These are phyloP conservation scores for Melanerpes formicivorus DNA, from an alignment of 2,113 vertebrate genomes.

Conservation along the genomic window DNA sequence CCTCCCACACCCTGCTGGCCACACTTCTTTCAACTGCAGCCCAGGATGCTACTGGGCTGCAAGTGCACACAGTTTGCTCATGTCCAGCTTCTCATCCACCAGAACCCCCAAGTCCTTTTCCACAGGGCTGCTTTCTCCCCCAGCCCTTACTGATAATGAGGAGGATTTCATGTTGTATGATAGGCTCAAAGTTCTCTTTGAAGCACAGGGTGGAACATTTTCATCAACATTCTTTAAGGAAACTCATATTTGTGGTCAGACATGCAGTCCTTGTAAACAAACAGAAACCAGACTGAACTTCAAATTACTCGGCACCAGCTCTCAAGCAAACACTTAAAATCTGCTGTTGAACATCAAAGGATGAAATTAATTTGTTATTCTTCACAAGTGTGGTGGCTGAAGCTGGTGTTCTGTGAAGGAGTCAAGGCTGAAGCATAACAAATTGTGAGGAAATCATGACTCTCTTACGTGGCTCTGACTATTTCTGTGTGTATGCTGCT, in stretches of 20 bases:
- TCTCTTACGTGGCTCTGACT: not conserved
- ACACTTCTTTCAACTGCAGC: too few species aligned
- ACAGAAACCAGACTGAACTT: not conserved
- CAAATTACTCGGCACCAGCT: not conserved
- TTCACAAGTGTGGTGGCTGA: not conserved
- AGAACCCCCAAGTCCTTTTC: too few species aligned
- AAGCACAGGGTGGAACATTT: not conserved
- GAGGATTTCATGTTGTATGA: not conserved
- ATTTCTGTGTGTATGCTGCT: not conserved
- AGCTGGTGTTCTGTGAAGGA: conserved; percentile 12
- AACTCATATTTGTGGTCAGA: not conserved
- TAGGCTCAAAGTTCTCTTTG: not conserved
- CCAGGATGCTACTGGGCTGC: too few species aligned
- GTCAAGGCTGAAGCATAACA: not conserved
- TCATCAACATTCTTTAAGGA: not conserved
- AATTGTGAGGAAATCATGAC: conserved; percentile 18
- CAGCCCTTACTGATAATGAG: too few species aligned
- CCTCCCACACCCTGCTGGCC: too few species aligned
- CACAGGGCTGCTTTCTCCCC: too few species aligned
- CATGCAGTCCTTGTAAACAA: not conserved
- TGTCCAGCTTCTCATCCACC: too few species aligned
- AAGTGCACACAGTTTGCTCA: too few species aligned
- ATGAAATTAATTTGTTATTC: not conserved
- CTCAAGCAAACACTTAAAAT: not conserved
- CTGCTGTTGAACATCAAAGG: not conserved